These are phyloP conservation scores for Phymatocera aterrima DNA, from an alignment of 2,888 invertebrate genomes.

Conservation along the genomic window DNA sequence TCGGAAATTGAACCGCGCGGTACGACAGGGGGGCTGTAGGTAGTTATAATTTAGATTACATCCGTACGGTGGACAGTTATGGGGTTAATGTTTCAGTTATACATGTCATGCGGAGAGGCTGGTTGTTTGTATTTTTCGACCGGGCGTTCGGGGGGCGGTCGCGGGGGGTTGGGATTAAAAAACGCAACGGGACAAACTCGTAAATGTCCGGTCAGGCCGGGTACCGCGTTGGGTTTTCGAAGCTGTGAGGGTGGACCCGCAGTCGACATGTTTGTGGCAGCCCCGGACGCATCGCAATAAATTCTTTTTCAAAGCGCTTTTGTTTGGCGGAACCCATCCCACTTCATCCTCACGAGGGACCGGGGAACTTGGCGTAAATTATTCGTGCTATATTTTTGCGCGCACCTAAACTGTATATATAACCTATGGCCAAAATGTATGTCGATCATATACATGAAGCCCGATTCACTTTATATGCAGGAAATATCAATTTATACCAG, in stretches of 20 bases:
- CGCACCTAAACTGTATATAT: neutral
- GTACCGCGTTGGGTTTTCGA: constrained; percentile 45
- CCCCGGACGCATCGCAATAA: constrained; percentile 60
- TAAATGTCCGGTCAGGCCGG: constrained; percentile 58
- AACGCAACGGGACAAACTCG: constrained; percentile 58
- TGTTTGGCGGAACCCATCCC: constrained; percentile 53
- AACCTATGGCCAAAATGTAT: too few relatives aligned
- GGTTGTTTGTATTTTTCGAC: constrained; percentile 49
- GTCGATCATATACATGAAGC: too few relatives aligned
- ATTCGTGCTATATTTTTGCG: constrained; percentile 9
- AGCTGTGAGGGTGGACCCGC: constrained; percentile 46
- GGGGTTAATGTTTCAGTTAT: constrained; percentile 45
- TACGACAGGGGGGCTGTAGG: neutral
- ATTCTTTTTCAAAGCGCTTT: constrained; percentile 68
- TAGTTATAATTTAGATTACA: constrained; percentile 34
- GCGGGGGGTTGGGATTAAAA: constrained; percentile 52
- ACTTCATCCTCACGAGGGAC: constrained; percentile 34
- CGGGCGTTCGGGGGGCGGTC: constrained; percentile 47
- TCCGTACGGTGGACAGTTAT: constrained; percentile 35
- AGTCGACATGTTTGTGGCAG: constrained; percentile 60
- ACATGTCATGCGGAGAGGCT: neutral
- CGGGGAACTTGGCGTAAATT: constrained; percentile 14
- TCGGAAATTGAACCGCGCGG: neutral
- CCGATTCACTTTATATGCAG: too few relatives aligned
- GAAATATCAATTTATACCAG: neutral